A percentile compares a stretch with the other conserved stretches of the same genome.
These are phyloP conservation scores for Oryzias celebensis DNA, from an alignment of 2,113 vertebrate species.

Conservation along the genomic window DNA sequence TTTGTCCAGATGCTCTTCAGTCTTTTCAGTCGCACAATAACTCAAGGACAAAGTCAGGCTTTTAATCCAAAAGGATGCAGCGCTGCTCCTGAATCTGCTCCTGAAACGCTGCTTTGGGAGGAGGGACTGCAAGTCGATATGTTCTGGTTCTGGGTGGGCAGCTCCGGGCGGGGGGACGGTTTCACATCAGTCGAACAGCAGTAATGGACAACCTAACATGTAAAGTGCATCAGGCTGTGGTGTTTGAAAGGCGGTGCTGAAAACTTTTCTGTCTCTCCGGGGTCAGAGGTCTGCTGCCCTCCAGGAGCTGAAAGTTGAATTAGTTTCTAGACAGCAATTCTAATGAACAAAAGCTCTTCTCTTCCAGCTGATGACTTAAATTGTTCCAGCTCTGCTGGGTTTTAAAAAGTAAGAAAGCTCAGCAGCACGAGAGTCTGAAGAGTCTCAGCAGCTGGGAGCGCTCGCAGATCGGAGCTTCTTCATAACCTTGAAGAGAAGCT, in stretches of 20 bases:
- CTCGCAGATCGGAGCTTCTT: neutral
- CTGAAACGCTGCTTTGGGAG: no score
- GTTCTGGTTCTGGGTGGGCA: no score
- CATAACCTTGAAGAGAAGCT: neutral
- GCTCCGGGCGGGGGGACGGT: no score
- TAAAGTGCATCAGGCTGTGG: no score
- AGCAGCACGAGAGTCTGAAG: neutral
- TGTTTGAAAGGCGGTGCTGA: no score
- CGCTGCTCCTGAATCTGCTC: no score
- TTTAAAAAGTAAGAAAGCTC: neutral
- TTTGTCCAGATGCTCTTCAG: conserved; percentile 26
- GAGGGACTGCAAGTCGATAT: no score
- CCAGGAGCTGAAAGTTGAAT: neutral
- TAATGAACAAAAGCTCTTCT: no score
- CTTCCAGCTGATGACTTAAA: no score
- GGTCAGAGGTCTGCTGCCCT: neutral
- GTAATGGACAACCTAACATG: no score
- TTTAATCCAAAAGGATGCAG: no score
- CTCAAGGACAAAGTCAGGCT: neutral
- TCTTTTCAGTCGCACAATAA: conserved; percentile 1
- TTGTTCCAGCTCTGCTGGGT: neutral
- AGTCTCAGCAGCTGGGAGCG: neutral
- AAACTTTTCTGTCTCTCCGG: neutral
- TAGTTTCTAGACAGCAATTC: neutral
- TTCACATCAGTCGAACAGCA: no score